phyloP scores from a whole-genome alignment of 2,113 vertebrate genomes.

The Cynocephalus volans region DNA sequence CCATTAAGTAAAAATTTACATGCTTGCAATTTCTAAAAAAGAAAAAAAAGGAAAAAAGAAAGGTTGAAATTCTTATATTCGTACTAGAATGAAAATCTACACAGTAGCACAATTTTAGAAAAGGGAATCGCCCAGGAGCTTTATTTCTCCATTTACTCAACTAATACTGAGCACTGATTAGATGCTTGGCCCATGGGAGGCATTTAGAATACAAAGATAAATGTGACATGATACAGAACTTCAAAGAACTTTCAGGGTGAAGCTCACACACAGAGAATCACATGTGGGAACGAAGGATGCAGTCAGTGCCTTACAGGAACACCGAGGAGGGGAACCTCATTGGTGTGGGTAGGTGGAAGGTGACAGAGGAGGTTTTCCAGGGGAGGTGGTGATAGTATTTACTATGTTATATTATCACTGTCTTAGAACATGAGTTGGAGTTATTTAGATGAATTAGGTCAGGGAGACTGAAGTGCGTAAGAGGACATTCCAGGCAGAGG shows the following conservation, averaged over 20 bases:
- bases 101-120: not conserved
- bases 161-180: not conserved
- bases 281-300: not conserved
- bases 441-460: not conserved
- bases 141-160: not conserved
- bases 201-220: constrained; percentile 5
- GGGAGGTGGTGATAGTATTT: not conserved
- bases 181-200: not conserved
- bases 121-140: not conserved
- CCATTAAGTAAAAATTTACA: not conserved
- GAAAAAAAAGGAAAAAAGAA: not conserved
- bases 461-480: not conserved
- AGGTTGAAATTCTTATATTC: constrained; percentile 1
- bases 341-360: not conserved
- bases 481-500: not conserved
- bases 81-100: not conserved
- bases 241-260: not conserved
- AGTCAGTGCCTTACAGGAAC: too few relatives aligned
- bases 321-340: not conserved
- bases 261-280: not conserved
- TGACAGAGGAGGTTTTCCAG: not conserved
- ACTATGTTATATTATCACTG: not conserved
- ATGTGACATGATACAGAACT: not conserved
- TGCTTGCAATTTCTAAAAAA: not conserved
- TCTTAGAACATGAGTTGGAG: not conserved